phyloP scores from a whole-genome alignment of 2,113 vertebrate species.

The Cephalopterus ornatus region DNA sequence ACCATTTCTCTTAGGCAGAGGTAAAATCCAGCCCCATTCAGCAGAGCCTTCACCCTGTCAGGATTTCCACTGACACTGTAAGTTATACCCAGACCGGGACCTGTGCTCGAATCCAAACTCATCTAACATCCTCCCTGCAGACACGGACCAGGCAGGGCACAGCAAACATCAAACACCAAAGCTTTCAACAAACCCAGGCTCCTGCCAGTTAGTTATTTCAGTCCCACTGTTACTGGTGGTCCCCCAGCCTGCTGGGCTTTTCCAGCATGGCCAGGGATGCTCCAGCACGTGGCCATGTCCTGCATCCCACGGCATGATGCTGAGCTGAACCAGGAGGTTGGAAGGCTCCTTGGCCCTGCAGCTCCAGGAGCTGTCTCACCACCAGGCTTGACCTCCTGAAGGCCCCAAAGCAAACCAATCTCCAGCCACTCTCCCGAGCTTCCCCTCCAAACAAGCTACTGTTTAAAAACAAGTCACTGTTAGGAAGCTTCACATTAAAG shows the following conservation, averaged over 20 bases:
- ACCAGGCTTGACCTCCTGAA: not conserved
- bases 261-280: not conserved
- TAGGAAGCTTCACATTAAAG: not conserved
- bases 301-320: not conserved
- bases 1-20: not conserved
- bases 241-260: not conserved
- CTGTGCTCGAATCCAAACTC: not conserved
- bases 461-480: not conserved
- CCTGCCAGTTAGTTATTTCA: not conserved
- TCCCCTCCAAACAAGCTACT: not conserved
- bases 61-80: not conserved
- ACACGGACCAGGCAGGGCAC: not conserved
- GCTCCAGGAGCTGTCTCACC: not conserved
- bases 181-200: not conserved
- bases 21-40: not conserved
- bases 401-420: not conserved
- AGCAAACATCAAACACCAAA: fast-evolving
- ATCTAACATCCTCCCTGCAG: fast-evolving
- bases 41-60: not conserved
- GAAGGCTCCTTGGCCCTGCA: not conserved
- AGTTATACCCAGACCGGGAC: not conserved
- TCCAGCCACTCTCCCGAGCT: not conserved
- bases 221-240: not conserved
- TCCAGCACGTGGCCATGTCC: not conserved
- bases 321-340: not conserved